phyloP scores from a whole-genome alignment of 1,140 invertebrate genomes.

The Coelopa frigida region DNA sequence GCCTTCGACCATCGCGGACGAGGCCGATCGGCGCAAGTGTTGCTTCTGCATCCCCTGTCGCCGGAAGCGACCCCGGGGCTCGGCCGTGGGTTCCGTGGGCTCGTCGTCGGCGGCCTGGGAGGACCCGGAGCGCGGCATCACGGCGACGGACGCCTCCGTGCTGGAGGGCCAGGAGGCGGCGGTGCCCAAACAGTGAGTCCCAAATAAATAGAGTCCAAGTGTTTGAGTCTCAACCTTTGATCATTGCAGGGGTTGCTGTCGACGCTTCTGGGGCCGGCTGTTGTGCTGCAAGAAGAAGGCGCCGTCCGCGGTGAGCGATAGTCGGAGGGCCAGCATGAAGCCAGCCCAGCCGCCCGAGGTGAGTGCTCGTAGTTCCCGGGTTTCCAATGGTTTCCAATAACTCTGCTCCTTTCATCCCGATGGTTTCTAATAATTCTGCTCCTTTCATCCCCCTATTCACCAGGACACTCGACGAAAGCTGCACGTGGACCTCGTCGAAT shows the following conservation, averaged over 20 bases:
- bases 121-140: constrained; percentile 36
- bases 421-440: no score
- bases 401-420: no score
- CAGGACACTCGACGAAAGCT: constrained; percentile 75
- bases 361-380: constrained; percentile 13
- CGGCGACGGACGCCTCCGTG: constrained; percentile 31
- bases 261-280: constrained; percentile 33
- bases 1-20: no score
- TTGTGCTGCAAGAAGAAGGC: constrained; percentile 42
- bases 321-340: constrained; percentile 53
- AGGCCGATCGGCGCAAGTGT: constrained; percentile 32
- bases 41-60: constrained; percentile 42
- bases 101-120: constrained; percentile 37
- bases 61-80: constrained; percentile 14
- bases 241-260: constrained; percentile 30
- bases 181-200: constrained; percentile 24
- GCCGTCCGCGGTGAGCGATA: constrained; percentile 39
- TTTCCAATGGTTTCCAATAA: no score
- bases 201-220: not conserved
- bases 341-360: constrained; percentile 56
- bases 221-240: not conserved
- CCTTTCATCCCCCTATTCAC: no score
- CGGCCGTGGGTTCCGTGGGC: constrained; percentile 2
- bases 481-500: constrained; percentile 67
- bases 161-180: constrained; percentile 32